Conservation (phyloP, 2,113 vertebrate species). For the Ailurus styani region DNA sequence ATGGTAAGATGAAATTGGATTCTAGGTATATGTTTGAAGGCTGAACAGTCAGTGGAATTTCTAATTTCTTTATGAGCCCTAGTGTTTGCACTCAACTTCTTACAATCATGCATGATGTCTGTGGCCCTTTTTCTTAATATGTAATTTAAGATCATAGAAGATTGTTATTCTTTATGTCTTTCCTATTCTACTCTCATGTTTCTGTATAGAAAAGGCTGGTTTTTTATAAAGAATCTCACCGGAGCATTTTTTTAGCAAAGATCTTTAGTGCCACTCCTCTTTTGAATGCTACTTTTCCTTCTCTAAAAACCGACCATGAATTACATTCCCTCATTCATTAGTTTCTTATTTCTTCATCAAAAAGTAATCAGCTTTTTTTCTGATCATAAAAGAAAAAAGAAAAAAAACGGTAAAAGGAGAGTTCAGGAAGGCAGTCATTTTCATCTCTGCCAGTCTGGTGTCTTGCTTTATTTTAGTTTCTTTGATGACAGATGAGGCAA, state of each 20-base stretch:
- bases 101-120: neutral
- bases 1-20: neutral
- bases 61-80: neutral
- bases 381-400: neutral
- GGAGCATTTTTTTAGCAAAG: neutral
- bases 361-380: neutral
- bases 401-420: neutral
- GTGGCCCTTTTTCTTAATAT: neutral
- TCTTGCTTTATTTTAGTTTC: slow-evolving; percentile 2
- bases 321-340: neutral
- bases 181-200: neutral
- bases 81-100: neutral
- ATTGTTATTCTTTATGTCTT: neutral
- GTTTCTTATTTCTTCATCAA: slow-evolving; percentile 41
- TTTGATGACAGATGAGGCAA: neutral
- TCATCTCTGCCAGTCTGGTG: neutral
- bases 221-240: neutral
- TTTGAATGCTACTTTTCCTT: neutral
- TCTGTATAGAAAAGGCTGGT: neutral
- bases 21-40: neutral
- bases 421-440: neutral
- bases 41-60: neutral
- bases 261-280: neutral
- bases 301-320: neutral
- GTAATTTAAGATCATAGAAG: neutral